Percentiles rank a stretch among this genome's conserved stretches.
Conservation (phyloP, 1,140 invertebrate species). For the Trinorchestia longiramus region DNA sequence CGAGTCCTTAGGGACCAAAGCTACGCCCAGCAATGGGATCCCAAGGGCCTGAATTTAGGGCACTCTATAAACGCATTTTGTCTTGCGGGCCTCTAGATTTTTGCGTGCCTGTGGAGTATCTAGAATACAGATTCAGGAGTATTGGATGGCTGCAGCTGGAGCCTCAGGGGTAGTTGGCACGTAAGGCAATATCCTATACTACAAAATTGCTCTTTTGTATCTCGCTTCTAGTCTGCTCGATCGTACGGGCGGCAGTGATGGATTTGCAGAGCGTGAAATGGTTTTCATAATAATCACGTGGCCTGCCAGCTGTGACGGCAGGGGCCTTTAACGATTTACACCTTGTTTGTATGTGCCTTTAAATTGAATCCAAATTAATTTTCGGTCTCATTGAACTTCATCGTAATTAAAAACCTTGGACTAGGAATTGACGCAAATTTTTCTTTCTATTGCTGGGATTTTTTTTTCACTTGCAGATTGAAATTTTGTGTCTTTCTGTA, state of each 20-base stretch:
- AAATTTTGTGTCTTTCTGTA: no score
- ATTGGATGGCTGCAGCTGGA: conserved; percentile 42
- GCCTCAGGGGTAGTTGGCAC: conserved; percentile 22
- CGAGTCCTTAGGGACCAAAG: neutral
- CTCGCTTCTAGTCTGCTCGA: neutral
- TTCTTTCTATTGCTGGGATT: no score
- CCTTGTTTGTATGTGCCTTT: neutral
- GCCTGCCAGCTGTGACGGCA: neutral
- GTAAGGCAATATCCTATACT: conserved; percentile 49
- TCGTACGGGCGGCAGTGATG: neutral
- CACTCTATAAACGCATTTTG: conserved; percentile 33
- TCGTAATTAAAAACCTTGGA: neutral
- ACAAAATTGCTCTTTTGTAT: conserved; percentile 36
- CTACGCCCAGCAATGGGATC: neutral
- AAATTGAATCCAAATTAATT: neutral
- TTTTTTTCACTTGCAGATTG: no score
- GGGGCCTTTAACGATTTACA: neutral
- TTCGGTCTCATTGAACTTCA: neutral
- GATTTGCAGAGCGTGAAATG: neutral
- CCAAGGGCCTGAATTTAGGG: neutral
- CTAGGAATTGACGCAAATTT: no score
- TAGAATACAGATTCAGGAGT: conserved; percentile 46
- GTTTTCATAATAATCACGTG: conserved; percentile 2
- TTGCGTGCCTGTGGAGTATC: neutral
- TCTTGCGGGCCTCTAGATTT: conserved; percentile 40